phyloP scores from a whole-genome alignment of 2,888 invertebrate species.

The Kryphioiulus occultus region DNA sequence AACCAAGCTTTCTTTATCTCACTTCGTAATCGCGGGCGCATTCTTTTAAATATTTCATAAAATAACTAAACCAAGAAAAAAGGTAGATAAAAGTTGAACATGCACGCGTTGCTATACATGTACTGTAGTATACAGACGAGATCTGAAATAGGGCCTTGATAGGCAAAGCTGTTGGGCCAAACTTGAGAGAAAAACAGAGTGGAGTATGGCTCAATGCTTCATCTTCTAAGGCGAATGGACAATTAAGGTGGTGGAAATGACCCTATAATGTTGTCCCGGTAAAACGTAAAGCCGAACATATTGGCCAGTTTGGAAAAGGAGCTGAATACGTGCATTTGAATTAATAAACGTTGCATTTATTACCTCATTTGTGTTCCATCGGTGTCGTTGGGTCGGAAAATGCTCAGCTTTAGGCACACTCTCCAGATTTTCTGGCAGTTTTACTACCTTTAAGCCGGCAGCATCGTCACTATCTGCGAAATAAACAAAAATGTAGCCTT shows the following conservation, averaged over 20 bases:
- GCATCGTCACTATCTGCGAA: conserved; percentile 49
- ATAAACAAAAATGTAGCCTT: conserved; percentile 47
- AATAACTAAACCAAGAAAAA: not conserved
- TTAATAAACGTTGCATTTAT: conserved; percentile 59
- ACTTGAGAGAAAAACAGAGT: not conserved
- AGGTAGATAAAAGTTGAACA: not conserved
- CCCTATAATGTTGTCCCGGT: not conserved
- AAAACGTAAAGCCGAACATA: not conserved
- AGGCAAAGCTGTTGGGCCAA: not conserved
- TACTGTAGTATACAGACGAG: not conserved
- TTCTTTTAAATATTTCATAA: not conserved
- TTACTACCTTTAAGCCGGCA: conserved; percentile 67
- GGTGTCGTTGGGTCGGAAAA: conserved; percentile 92
- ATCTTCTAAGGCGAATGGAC: not conserved
- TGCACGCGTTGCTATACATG: not conserved
- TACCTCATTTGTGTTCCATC: conserved; percentile 99
- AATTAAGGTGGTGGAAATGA: not conserved
- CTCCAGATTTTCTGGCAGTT: conserved; percentile 93
- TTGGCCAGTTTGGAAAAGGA: conserved; percentile 2
- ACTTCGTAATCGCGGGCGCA: too few species aligned
- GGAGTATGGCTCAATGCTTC: not conserved
- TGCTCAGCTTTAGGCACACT: conserved; percentile 92
- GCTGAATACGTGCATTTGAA: conserved; percentile 7
- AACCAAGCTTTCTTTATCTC: not conserved
- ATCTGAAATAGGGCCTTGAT: not conserved